Conservation (phyloP, 2,888 invertebrate species). For the Cephus sareptanus region DNA sequence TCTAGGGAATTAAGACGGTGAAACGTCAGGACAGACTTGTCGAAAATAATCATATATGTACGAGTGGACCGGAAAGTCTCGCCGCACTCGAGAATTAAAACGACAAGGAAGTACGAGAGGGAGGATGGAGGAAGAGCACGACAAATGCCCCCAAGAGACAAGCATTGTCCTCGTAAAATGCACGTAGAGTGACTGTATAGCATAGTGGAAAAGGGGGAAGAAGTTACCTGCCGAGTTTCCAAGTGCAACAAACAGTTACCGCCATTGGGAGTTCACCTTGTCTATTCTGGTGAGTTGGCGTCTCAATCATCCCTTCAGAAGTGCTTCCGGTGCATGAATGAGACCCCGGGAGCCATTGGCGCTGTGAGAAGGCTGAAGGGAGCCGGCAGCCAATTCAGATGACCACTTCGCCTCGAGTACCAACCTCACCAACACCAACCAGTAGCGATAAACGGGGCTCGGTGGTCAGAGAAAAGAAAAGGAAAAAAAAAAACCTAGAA, state of each 20-base stretch:
- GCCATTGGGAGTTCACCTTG: constrained; percentile 10
- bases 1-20: too few species aligned
- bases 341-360: constrained; percentile 30
- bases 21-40: too few species aligned
- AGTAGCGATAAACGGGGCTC: constrained; percentile 31
- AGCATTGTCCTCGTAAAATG: too few species aligned
- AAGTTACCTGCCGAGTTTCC: constrained; percentile 19
- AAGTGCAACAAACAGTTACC: constrained; percentile 20
- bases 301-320: constrained; percentile 52
- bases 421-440: constrained; percentile 9
- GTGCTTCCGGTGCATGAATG: constrained; percentile 58
- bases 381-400: constrained; percentile 45
- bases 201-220: neutral
- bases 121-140: too few species aligned
- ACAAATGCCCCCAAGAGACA: too few species aligned
- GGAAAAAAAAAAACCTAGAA: constrained; percentile 6
- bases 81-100: too few species aligned
- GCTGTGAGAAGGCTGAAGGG: constrained; percentile 32
- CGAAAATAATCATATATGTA: too few species aligned
- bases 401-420: constrained; percentile 53
- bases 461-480: constrained; percentile 16
- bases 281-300: constrained; percentile 28
- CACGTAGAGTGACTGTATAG: neutral
- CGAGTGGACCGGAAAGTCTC: too few species aligned
- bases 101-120: too few species aligned